Conservation (phyloP, 2,888 invertebrate genomes). For the Lottia scabra region DNA sequence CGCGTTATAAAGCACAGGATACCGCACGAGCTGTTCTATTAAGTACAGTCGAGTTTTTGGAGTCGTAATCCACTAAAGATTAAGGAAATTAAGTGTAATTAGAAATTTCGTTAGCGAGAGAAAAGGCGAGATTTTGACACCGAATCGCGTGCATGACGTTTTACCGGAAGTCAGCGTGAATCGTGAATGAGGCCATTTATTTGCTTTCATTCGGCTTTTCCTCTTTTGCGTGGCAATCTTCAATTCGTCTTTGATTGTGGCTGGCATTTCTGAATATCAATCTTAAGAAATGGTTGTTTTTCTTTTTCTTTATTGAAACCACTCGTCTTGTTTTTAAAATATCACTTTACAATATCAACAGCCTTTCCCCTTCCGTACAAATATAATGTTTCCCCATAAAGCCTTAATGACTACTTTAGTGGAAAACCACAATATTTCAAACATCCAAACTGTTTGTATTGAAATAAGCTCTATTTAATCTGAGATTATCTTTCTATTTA, state of each 20-base stretch:
- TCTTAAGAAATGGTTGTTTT: not conserved
- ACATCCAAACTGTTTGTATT: too few species aligned
- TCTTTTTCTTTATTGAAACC: not conserved
- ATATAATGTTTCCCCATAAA: not conserved
- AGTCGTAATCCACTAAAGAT: slow-evolving; percentile 16
- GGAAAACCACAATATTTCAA: too few species aligned
- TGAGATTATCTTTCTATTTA: too few species aligned
- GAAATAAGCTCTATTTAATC: too few species aligned
- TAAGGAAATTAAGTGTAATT: slow-evolving; percentile 35
- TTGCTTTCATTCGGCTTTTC: slow-evolving; percentile 22
- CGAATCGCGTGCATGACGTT: slow-evolving; percentile 23
- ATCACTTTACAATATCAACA: not conserved
- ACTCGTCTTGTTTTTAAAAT: slow-evolving; percentile 1
- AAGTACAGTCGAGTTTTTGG: slow-evolving; percentile 19
- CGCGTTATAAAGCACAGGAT: slow-evolving; percentile 45
- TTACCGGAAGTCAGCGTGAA: slow-evolving; percentile 21
- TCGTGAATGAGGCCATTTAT: slow-evolving; percentile 28
- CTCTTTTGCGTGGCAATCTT: slow-evolving; percentile 8
- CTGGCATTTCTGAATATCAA: slow-evolving; percentile 2
- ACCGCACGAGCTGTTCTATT: slow-evolving; percentile 41
- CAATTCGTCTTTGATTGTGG: not conserved
- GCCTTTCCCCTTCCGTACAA: not conserved
- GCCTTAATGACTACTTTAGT: too few species aligned
- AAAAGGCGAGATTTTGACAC: slow-evolving; percentile 7
- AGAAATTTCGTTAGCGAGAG: slow-evolving; percentile 21